Percentiles rank a stretch among this genome's conserved stretches.
Conservation (phyloP, 2,888 invertebrate species). For the Drosophila mimica region DNA sequence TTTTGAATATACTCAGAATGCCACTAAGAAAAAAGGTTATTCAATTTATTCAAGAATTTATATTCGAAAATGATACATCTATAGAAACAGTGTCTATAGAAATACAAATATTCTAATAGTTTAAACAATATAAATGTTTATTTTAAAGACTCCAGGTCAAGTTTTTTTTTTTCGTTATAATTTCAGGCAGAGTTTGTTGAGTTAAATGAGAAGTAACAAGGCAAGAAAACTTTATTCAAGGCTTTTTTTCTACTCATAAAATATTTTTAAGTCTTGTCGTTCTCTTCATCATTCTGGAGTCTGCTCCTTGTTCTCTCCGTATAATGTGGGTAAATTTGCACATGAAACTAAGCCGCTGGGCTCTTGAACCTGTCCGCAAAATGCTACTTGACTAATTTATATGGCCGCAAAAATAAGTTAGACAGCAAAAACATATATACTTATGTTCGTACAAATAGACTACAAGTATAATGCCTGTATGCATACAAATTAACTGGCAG, state of each 20-base stretch:
- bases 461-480: constrained; percentile 20
- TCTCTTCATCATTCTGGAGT: not conserved
- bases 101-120: not conserved
- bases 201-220: not conserved
- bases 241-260: not conserved
- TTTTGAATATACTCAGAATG: not conserved
- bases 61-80: not conserved
- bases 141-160: not conserved
- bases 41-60: not conserved
- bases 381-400: constrained; percentile 47
- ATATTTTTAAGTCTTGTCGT: not conserved
- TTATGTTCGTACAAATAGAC: constrained; percentile 8
- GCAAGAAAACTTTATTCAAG: not conserved
- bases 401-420: constrained; percentile 19
- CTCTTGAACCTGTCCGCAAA: constrained; percentile 35
- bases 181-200: not conserved
- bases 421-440: constrained; percentile 12
- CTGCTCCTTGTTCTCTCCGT: too few relatives aligned
- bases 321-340: not conserved
- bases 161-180: too few relatives aligned
- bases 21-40: not conserved
- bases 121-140: not conserved
- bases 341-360: constrained; percentile 9
- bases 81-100: not conserved
- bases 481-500: constrained; percentile 49